phyloP scores from a whole-genome alignment of 2,113 vertebrate genomes.

The Sphaerodactylus townsendi region DNA sequence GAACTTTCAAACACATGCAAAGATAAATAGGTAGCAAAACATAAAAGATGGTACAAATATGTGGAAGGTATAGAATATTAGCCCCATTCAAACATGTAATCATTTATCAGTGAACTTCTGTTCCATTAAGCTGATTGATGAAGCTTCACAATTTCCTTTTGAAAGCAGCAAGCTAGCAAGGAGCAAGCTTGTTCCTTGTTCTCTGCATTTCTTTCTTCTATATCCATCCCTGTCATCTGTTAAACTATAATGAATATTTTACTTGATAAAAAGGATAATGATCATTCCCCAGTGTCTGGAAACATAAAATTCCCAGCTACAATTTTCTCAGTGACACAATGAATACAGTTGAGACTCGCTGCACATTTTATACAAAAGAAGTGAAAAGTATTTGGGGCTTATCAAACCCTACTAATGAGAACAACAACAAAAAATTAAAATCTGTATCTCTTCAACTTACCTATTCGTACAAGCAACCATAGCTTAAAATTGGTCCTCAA shows the following conservation, averaged over 20 bases:
- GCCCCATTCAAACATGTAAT: conserved; percentile 17
- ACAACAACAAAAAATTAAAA: not conserved
- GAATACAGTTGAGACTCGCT: conserved; percentile 15
- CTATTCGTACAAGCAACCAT: not conserved
- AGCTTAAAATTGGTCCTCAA: not conserved
- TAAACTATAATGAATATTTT: conserved; percentile 35
- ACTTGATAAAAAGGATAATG: conserved; percentile 25
- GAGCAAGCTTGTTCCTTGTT: conserved; percentile 21
- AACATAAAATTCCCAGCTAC: conserved; percentile 28
- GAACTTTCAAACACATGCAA: conserved; percentile 8
- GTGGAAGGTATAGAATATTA: conserved; percentile 4
- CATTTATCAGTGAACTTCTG: conserved; percentile 17
- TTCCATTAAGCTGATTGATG: conserved; percentile 30
- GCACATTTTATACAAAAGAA: not conserved
- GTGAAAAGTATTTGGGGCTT: conserved; percentile 1
- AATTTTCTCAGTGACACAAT: conserved; percentile 3
- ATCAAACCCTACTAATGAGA: not conserved
- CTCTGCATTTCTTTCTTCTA: conserved; percentile 25
- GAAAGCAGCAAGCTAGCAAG: conserved; percentile 9
- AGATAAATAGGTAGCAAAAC: not conserved
- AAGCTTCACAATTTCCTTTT: conserved; percentile 25
- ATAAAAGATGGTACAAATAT: not conserved
- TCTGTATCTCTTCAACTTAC: not conserved
- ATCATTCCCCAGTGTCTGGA: not conserved
- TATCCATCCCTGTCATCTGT: conserved; percentile 29